Base-by-base conservation (phyloP, 2,888 invertebrate species). In the Theretra japonica region DNA sequence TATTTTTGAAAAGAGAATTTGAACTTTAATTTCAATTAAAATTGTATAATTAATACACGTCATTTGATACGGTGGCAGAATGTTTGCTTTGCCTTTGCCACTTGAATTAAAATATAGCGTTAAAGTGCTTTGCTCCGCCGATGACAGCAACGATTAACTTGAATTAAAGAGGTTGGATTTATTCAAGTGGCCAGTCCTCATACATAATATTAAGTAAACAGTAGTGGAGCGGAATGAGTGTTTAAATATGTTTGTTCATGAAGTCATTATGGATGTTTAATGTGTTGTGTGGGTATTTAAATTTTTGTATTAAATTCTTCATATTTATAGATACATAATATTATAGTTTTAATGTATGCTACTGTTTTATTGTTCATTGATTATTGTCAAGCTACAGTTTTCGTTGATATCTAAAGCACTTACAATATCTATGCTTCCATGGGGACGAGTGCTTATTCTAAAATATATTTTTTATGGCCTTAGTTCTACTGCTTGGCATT, bases 21-120 rank as follows among this genome's bases (percentile, higher is more conserved):
- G 58, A 59, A 62, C 23, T 65, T 72, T 76, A 76, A 78, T 80
- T 79, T 80, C 79, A 81, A 81, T 83, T 84, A 82, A 84, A 80
- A 80, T 76, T 75, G 74, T 76, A 74, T 79, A 80, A 85, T 85
- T 84, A 82, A 84, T 85, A 75, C 75, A 74, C 73, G 83, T 82
- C 83, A 57, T 72, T 75, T 73, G 73, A 71, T 72, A 72, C 75
- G 70, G 76, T 76, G 76, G 76, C 74, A 74, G 76, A 73, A 77
- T 78, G 70, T 75, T 79, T 75, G 72, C 68, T 73, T 76, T 75
- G 70, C 77, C 77, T 25, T 60, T 72, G 59, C 70, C 70, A 77
- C 74, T 78, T 74, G 73, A 77, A 79, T 82, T 79, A 76, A 81
- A 79, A 78, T 82, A 80, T 78, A 77, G 74, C 73, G 74, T 74